These are phyloP conservation scores for Pinctada fucata DNA, from an alignment of 2,888 invertebrate genomes.

Conservation along the genomic window DNA sequence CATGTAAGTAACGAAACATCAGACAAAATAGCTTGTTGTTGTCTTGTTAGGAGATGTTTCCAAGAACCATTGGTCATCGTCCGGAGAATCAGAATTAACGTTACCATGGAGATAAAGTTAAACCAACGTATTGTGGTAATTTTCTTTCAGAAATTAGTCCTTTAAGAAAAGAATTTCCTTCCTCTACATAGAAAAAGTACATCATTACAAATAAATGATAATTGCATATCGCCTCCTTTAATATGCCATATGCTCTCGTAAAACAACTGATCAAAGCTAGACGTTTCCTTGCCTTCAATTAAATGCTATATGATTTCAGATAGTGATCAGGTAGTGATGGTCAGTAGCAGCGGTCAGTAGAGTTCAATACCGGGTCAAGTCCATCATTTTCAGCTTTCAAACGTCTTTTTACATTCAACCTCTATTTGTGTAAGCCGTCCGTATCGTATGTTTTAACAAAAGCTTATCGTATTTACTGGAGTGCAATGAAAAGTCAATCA, in stretches of 20 bases:
- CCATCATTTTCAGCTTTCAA: background rate
- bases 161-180: background rate
- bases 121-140: too few relatives aligned
- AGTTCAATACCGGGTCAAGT: background rate
- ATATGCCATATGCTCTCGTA: background rate
- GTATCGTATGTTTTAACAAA: too few relatives aligned
- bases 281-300: background rate
- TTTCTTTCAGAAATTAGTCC: background rate
- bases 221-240: background rate
- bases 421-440: too few relatives aligned
- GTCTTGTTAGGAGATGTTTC: too few relatives aligned
- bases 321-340: background rate
- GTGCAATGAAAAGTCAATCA: too few relatives aligned
- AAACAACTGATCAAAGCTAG: background rate
- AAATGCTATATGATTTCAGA: background rate
- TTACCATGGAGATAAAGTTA: too few relatives aligned
- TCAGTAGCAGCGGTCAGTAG: background rate
- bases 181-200: background rate
- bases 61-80: too few relatives aligned
- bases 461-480: too few relatives aligned
- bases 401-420: too few relatives aligned
- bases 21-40: too few relatives aligned
- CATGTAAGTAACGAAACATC: too few relatives aligned
- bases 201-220: background rate
- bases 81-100: too few relatives aligned